Base-by-base conservation (phyloP, 2,888 invertebrate genomes). In the Ectemnius cavifrons region DNA sequence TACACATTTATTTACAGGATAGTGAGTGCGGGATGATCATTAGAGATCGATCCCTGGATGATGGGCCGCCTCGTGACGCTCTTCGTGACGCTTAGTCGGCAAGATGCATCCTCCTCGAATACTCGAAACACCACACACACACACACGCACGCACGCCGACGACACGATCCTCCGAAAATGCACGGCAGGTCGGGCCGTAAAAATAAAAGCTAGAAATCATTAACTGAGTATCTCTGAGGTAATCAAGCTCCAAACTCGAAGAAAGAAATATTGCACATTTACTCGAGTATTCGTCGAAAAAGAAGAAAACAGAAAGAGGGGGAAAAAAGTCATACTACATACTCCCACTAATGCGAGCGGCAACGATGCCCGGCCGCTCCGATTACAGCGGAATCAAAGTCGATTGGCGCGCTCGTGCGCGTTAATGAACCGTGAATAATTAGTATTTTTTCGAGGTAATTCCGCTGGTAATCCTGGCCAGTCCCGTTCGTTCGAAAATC, bases 1-100 rank as follows among this genome's bases (percentile, higher is more conserved):
- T 90, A 89, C 90, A 90, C 90, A 90, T 85, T 82, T 90, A 90
- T 90, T 90, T 90, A 90, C 90, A 90, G 86, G 85, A 86, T 88
- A 88, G 82, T 88, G 86, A 88, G 88, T 89, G 87, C 85, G 84
- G 81, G 85, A 83, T 8, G 37, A 37, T 37, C 37, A 37, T 37
- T 37, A 11, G 37, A 8, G 37, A 37, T 37, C 37, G 37, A 37
- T 37, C 37, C 37, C 37, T 11, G 37, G 37, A 6, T 37, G 5
- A 37, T 37, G 5, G 28, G 28, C 63, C 65, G 23, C 60, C 16
- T 58, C 63, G 4, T 63, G 47, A 23, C 18, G 52, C 71, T 70
- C 58, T 8, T 8, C 8, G 37, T 11, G 37, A 37, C 37, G 8
- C 23, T 23, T 23, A 37, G 11, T 37, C 37, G 37, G 37, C 37